Conservation (phyloP, 2,113 vertebrate genomes). For the Pelecanus crispus region DNA sequence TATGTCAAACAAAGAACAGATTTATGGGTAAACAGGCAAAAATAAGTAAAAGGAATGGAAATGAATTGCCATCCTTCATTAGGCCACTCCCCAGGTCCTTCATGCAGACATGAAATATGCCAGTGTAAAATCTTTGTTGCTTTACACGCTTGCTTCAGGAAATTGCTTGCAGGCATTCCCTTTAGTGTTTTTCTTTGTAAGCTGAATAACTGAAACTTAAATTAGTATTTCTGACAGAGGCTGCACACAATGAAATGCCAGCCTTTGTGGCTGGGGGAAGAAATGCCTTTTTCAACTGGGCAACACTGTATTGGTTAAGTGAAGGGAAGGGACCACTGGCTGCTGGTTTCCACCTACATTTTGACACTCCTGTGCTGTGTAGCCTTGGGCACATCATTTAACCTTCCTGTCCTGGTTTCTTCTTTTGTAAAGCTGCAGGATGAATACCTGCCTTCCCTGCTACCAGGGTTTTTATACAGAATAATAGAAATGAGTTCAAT, state of each 20-base stretch:
- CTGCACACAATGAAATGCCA: neutral
- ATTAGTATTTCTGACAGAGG: neutral
- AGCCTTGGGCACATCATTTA: neutral
- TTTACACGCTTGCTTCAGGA: neutral
- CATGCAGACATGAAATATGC: neutral
- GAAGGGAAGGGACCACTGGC: neutral
- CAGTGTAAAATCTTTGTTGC: neutral
- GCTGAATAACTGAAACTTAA: neutral
- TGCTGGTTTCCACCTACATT: neutral
- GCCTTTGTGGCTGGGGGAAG: neutral
- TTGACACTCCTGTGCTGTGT: neutral
- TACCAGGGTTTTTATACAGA: neutral
- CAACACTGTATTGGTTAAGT: neutral
- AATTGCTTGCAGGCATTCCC: neutral
- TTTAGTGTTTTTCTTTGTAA: neutral
- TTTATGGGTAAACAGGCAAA: constrained; percentile 28
- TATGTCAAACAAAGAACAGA: neutral
- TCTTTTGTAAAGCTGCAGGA: neutral
- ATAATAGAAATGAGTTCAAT: neutral
- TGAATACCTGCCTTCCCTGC: neutral
- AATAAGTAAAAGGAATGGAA: constrained; percentile 3
- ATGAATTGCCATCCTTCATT: neutral
- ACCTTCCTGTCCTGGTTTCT: neutral
- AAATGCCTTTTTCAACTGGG: neutral
- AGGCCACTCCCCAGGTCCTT: neutral